These are phyloP conservation scores for Ellobius talpinus DNA, from an alignment of 2,113 vertebrate genomes.

Conservation along the genomic window DNA sequence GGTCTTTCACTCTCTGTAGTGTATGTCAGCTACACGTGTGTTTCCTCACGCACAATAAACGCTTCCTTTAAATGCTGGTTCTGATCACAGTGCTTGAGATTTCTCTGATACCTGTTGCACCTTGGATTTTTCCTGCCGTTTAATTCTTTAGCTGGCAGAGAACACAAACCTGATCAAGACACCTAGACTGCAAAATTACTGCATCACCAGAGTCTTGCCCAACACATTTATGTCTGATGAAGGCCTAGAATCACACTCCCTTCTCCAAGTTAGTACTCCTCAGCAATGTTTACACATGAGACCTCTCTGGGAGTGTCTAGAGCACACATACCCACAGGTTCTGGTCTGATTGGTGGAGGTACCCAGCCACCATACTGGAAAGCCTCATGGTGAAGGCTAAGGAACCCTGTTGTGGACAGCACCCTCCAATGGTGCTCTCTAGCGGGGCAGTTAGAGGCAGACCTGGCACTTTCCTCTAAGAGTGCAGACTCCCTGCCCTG, in stretches of 20 bases:
- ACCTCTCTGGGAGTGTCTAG: not conserved
- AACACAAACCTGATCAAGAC: not conserved
- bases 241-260: not conserved
- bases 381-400: not conserved
- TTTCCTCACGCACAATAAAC: not conserved
- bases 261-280: not conserved
- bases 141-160: not conserved
- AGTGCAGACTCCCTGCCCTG: not conserved
- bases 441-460: not conserved
- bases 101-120: not conserved
- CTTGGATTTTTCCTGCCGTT: too few relatives aligned
- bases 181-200: not conserved
- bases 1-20: not conserved
- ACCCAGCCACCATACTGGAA: not conserved
- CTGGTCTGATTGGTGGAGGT: not conserved
- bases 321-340: not conserved
- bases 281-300: not conserved
- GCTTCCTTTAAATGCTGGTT: not conserved
- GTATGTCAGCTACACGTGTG: not conserved
- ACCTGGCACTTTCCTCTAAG: not conserved
- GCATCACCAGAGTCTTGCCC: not conserved
- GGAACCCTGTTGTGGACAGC: not conserved
- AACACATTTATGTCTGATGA: not conserved
- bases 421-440: not conserved
- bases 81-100: not conserved